phyloP scores from a whole-genome alignment of 2,888 invertebrate genomes.

The Antheraea assamensis region DNA sequence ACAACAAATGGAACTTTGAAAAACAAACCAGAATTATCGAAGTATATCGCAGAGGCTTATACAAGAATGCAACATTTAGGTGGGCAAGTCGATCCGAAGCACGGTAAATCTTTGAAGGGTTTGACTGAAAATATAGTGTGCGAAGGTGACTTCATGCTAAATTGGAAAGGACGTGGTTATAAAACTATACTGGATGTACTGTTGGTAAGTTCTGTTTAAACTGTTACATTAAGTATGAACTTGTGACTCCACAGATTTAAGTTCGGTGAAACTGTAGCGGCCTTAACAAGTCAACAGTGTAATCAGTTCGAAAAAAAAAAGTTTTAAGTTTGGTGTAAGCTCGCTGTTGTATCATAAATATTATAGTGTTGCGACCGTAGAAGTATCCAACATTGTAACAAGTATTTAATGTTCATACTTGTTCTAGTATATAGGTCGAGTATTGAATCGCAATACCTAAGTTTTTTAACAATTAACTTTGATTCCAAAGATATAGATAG shows the following conservation, averaged over 20 bases:
- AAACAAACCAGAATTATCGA: conserved; percentile 59
- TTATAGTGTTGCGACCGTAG: too few species aligned
- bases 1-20: conserved; percentile 49
- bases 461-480: background rate
- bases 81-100: conserved; percentile 79
- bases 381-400: too few species aligned
- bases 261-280: background rate
- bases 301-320: too few species aligned
- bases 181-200: conserved; percentile 85
- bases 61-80: conserved; percentile 84
- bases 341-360: background rate
- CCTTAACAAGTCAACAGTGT: too few species aligned
- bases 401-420: too few species aligned
- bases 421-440: background rate
- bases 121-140: conserved; percentile 85
- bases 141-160: conserved; percentile 86
- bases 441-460: background rate
- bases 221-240: background rate
- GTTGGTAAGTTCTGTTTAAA: conserved; percentile 73
- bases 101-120: conserved; percentile 84
- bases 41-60: conserved; percentile 83
- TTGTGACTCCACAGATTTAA: background rate
- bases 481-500: background rate
- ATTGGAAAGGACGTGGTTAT: conserved; percentile 90
- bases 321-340: background rate